Evolutionary conservation across 2,888 invertebrate genomes (phyloP).

Genomic region (Stenichneumon culpator): DNA sequence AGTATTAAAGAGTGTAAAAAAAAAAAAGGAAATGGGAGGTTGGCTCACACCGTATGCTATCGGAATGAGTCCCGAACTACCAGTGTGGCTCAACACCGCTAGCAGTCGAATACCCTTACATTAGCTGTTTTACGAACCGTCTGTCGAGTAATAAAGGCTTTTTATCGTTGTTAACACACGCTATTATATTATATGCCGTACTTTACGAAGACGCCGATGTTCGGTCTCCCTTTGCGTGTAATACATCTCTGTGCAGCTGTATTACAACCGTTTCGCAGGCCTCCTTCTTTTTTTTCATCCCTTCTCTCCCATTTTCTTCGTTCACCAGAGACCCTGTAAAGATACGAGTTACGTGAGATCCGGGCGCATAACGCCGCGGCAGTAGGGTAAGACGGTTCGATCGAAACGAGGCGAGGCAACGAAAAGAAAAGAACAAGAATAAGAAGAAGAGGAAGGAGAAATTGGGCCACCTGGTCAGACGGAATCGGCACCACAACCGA

Average conservation of each 20-base stretch:
- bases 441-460: slow-evolving; percentile 57
- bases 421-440: slow-evolving; percentile 25
- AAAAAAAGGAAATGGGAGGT: neutral
- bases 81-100: neutral
- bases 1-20: neutral
- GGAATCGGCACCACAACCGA: slow-evolving; percentile 50
- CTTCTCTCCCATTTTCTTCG: neutral
- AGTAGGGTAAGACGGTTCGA: slow-evolving; percentile 22
- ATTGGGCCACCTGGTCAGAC: slow-evolving; percentile 70
- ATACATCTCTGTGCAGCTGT: slow-evolving; percentile 30
- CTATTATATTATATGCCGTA: slow-evolving; percentile 6
- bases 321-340: slow-evolving; percentile 13
- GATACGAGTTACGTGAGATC: slow-evolving; percentile 34
- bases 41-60: slow-evolving; percentile 5
- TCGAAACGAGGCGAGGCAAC: slow-evolving; percentile 29
- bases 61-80: neutral
- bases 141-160: slow-evolving; percentile 31
- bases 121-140: slow-evolving; percentile 49
- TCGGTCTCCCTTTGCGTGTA: slow-evolving; percentile 21
- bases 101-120: slow-evolving; percentile 22
- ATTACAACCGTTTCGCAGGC: slow-evolving; percentile 6
- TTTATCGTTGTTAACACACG: slow-evolving; percentile 25
- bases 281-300: neutral
- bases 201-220: slow-evolving; percentile 21
- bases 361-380: slow-evolving; percentile 12